Evolutionary conservation across 2,113 vertebrate genomes (phyloP).

Genomic region (Blennius ocellaris): DNA sequence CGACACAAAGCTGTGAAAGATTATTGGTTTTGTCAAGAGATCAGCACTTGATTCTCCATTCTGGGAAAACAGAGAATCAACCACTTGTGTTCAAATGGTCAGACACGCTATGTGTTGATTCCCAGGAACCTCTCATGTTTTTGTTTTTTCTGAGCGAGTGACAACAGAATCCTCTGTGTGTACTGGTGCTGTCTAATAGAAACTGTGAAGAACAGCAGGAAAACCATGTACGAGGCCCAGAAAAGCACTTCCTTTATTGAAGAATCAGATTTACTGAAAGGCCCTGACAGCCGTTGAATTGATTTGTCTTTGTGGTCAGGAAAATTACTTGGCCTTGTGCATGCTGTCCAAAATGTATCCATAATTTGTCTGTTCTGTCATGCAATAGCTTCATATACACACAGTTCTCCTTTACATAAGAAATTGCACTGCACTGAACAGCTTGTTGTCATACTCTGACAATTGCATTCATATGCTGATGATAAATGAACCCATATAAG

Average conservation of each 20-base stretch:
- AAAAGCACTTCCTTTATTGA: slow-evolving; percentile 51
- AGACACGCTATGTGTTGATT: slow-evolving; percentile 11
- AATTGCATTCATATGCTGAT: too few relatives aligned
- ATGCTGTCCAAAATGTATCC: slow-evolving; percentile 21
- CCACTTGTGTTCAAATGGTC: slow-evolving; percentile 4
- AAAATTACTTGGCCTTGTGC: slow-evolving; percentile 19
- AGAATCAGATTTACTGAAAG: slow-evolving; percentile 45
- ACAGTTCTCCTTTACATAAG: neutral
- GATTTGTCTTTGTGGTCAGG: slow-evolving; percentile 51
- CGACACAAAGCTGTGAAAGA: slow-evolving; percentile 31
- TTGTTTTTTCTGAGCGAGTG: slow-evolving; percentile 21
- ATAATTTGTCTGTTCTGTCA: slow-evolving; percentile 9
- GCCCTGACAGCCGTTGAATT: slow-evolving; percentile 42
- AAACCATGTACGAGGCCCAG: slow-evolving; percentile 27
- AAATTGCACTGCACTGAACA: neutral
- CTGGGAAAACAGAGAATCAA: neutral
- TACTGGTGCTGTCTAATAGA: slow-evolving; percentile 17
- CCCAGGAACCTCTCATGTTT: slow-evolving; percentile 38
- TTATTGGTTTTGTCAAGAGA: slow-evolving; percentile 40
- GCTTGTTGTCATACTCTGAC: too few relatives aligned
- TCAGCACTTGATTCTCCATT: slow-evolving; percentile 12
- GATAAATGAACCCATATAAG: too few relatives aligned
- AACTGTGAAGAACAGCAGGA: slow-evolving; percentile 24
- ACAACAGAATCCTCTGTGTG: slow-evolving; percentile 21
- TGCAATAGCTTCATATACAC: slow-evolving; percentile 16